A percentile compares a stretch with the other conserved stretches of the same genome.
phyloP scores from a whole-genome alignment of 2,888 invertebrate species.

The Brassicogethes aeneus region DNA sequence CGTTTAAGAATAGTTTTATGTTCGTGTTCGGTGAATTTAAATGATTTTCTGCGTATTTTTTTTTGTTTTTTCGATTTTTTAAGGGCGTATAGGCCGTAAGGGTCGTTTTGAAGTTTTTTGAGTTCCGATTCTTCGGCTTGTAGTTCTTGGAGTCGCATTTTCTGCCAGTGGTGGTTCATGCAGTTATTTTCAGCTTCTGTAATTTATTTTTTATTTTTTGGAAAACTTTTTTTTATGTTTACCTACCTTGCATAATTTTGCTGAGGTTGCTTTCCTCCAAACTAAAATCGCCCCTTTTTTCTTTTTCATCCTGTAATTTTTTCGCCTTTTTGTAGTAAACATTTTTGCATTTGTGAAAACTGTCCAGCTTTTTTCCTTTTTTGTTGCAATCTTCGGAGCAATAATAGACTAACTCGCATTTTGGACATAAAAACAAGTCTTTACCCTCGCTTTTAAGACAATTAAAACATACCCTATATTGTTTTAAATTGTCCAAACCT shows the following conservation, averaged over 20 bases:
- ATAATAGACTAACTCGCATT: slow-evolving; percentile 31
- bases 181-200: too few species aligned
- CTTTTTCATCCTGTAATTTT: slow-evolving; percentile 1
- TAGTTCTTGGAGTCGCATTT: too few species aligned
- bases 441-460: slow-evolving; percentile 25
- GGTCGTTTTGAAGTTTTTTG: neutral
- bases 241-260: too few species aligned
- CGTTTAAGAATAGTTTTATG: too few species aligned
- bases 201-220: too few species aligned
- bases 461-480: slow-evolving; percentile 33
- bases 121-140: neutral
- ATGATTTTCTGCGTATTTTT: neutral
- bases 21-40: too few species aligned
- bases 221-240: too few species aligned
- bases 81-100: neutral
- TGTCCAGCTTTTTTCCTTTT: slow-evolving; percentile 19
- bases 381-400: slow-evolving; percentile 33
- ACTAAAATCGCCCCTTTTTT: neutral
- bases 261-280: neutral
- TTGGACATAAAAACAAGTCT: slow-evolving; percentile 28
- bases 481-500: slow-evolving; percentile 8
- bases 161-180: too few species aligned
- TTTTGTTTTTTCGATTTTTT: neutral
- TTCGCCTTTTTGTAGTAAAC: slow-evolving; percentile 5
- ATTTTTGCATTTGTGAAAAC: slow-evolving; percentile 15